A percentile compares a stretch with the other conserved stretches of the same genome.
Evolutionary conservation across 2,113 vertebrate genomes (phyloP).

Genomic region (Lophius piscatorius): DNA sequence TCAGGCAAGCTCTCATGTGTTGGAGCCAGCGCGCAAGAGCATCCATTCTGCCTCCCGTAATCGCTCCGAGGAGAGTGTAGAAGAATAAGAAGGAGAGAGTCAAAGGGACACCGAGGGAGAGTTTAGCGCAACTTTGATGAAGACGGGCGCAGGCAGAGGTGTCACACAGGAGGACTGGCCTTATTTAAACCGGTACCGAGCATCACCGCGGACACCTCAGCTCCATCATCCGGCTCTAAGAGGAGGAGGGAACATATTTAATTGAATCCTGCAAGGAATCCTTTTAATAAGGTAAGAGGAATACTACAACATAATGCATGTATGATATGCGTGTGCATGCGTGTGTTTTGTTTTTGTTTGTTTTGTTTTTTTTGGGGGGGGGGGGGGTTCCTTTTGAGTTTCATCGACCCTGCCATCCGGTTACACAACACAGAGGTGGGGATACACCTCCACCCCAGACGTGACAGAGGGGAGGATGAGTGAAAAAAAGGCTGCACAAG

Average conservation of each 20-base stretch:
- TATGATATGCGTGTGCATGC: no score
- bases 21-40: slow-evolving; percentile 50
- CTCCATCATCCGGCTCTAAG: slow-evolving; percentile 6
- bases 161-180: neutral
- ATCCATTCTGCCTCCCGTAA: slow-evolving; percentile 62
- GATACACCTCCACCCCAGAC: slow-evolving; percentile 35
- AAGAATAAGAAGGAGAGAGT: slow-evolving; percentile 26
- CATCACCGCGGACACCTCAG: slow-evolving; percentile 1
- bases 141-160: slow-evolving; percentile 3
- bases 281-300: slow-evolving; percentile 48
- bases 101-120: slow-evolving; percentile 7
- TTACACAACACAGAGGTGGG: no score
- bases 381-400: no score
- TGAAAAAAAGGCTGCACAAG: no score
- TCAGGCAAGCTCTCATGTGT: slow-evolving; percentile 70
- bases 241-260: slow-evolving; percentile 2
- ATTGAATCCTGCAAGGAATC: neutral
- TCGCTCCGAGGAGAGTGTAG: slow-evolving; percentile 29
- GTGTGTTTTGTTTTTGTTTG: no score
- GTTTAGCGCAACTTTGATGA: slow-evolving; percentile 26
- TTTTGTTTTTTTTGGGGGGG: no score
- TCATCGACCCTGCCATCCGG: no score
- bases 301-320: no score
- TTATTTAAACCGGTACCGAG: slow-evolving; percentile 1
- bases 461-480: neutral